These are phyloP conservation scores for Anthopleura xanthogrammica DNA, from an alignment of 92 coral and sea anemone species.

Conservation along the genomic window DNA sequence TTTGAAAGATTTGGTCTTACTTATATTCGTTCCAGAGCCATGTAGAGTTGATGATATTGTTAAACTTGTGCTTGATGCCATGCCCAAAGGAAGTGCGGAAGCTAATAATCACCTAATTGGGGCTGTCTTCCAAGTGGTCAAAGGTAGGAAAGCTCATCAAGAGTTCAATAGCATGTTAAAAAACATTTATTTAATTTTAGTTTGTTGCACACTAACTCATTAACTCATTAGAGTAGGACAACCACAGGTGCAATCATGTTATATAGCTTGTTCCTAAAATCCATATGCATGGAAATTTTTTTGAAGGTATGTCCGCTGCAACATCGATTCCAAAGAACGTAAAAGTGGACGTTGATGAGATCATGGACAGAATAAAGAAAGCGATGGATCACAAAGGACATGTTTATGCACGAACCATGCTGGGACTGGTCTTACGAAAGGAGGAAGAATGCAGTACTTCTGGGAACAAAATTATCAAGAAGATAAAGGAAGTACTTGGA, in stretches of 20 bases:
- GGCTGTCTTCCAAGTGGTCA: constrained; percentile 22
- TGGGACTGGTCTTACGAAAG: constrained; percentile 25
- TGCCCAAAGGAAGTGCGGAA: constrained; percentile 17
- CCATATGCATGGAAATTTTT: too few relatives aligned
- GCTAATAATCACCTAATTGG: constrained; percentile 16
- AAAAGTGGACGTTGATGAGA: constrained; percentile 7
- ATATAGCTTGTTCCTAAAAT: too few relatives aligned
- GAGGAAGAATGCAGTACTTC: constrained; percentile 17
- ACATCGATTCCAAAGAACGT: constrained; percentile 23
- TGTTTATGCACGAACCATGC: constrained; percentile 15
- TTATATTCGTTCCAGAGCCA: not conserved
- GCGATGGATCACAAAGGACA: constrained; percentile 20
- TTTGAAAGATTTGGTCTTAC: too few relatives aligned
- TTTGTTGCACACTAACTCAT: too few relatives aligned
- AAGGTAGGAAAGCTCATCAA: not conserved
- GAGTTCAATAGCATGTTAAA: too few relatives aligned
- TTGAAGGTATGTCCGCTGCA: too few relatives aligned
- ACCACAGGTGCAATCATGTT: not conserved
- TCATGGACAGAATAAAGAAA: constrained; percentile 15
- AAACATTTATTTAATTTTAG: too few relatives aligned
- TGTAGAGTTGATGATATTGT: constrained; percentile 30
- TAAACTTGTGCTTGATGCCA: constrained; percentile 10
- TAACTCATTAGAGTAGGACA: too few relatives aligned
- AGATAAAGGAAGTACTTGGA: constrained; percentile 32
- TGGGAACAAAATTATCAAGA: constrained; percentile 15